Evolutionary conservation across 2,888 invertebrate genomes (phyloP), one percentile per base, ranked within the genome.

Genomic region (Mimachlamys varia): DNA sequence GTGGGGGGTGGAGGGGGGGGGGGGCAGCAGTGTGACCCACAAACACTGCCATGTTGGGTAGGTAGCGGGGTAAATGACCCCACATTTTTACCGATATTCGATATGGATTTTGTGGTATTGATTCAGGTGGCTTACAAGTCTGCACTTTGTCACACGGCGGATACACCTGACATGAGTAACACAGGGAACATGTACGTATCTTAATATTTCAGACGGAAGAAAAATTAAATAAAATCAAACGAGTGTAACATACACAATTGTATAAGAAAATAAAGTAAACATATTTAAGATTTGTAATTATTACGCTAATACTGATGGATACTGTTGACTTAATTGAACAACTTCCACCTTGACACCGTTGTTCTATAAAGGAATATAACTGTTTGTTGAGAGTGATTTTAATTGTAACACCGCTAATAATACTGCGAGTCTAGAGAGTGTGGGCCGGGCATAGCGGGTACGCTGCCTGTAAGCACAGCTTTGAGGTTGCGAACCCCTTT

Each of bases 351-450:
- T 13, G 33, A 12, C 12, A 33, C 27, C 76, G 33, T 76, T 76
- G 76, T 76, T 76, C 76, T 76, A 33, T 76, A 76, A 76, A 76
- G 27, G 62, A 62, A 62, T n/a, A 76, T 76, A 76, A 76, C 76
- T 33, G 76, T 76, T 33, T 12, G 76, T 76, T 33, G 27, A 27
- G 27, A 76, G 33, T 33, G 76, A 58, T 58, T 58, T 58, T 58
- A 58, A 58, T 58, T 58, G 58, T 58, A 58, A 58, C 58, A 76
- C 27, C 13, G 33, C 12, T 17, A 27, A 76, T 76, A 76, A 19
- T 33, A 76, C 76, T 22, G 76, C 27, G 27, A 76, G 76, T 2
- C 33, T 33, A 33, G 27, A 27, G 76, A 76, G 33, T 58, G 76
- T 76, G 76, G 76, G 76, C 76, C 13, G 76, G 76, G 76, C 76